Evolutionary conservation across 2,888 invertebrate species (phyloP).

Genomic region (Hartigia nigra): DNA sequence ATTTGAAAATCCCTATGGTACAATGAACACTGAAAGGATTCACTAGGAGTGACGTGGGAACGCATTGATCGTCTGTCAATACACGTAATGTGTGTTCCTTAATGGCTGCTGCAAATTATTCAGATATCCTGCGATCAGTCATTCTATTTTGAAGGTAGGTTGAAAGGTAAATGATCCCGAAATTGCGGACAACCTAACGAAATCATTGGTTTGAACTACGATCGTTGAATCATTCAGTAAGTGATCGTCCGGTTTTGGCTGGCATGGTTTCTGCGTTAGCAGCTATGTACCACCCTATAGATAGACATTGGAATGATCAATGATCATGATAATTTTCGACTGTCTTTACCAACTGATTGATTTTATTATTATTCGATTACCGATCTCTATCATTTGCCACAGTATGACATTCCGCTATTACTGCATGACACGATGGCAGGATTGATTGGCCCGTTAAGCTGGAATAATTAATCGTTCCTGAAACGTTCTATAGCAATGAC

Average conservation of each 20-base stretch:
- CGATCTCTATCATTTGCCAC: background rate
- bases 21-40: background rate
- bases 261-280: background rate
- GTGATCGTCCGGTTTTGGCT: background rate
- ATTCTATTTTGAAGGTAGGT: background rate
- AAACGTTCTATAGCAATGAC: background rate
- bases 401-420: background rate
- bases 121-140: background rate
- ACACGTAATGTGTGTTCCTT: background rate
- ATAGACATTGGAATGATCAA: background rate
- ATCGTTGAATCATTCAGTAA: background rate
- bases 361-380: background rate
- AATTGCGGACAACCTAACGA: background rate
- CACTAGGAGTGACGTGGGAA: background rate
- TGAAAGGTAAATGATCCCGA: background rate
- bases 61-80: background rate
- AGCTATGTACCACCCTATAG: no score
- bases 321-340: background rate
- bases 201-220: background rate
- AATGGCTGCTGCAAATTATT: background rate
- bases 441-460: background rate
- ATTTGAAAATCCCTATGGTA: background rate
- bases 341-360: background rate
- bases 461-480: background rate
- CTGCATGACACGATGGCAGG: background rate